These are phyloP conservation scores for Napeogenes sylphis DNA, from an alignment of 2,888 invertebrate genomes.

Conservation along the genomic window DNA sequence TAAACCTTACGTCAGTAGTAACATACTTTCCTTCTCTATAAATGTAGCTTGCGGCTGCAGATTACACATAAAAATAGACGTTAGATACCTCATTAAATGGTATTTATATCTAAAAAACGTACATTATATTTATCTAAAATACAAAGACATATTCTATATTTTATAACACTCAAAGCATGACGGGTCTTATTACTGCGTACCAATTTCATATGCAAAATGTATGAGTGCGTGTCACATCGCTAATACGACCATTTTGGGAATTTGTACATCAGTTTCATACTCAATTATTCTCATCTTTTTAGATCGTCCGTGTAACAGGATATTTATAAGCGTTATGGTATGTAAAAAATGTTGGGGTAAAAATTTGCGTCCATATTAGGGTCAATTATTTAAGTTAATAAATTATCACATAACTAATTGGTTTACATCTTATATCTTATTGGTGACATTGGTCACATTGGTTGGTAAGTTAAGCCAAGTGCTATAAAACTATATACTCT, in stretches of 20 bases:
- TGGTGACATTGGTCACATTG: no score
- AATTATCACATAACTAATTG: no score
- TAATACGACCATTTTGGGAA: conserved; percentile 62
- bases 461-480: no score
- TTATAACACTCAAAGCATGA: conserved; percentile 33
- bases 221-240: conserved; percentile 59
- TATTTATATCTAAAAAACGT: no score
- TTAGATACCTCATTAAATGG: no score
- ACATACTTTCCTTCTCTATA: not conserved
- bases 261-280: conserved; percentile 5
- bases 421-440: no score
- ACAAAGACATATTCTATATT: conserved; percentile 26
- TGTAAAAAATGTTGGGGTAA: not conserved
- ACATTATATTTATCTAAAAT: no score
- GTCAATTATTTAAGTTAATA: no score
- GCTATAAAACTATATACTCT: no score
- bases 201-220: conserved; percentile 53
- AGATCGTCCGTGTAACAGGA: not conserved
- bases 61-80: no score
- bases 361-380: not conserved
- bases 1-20: not conserved
- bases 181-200: conserved; percentile 47
- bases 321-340: not conserved
- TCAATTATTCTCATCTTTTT: conserved; percentile 7
- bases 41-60: no score